Evolutionary conservation across 2,797 vertebrate species (phyloP), one percentile per base, ranked within the genome.

Genomic region (Xerus rutilus): DNA sequence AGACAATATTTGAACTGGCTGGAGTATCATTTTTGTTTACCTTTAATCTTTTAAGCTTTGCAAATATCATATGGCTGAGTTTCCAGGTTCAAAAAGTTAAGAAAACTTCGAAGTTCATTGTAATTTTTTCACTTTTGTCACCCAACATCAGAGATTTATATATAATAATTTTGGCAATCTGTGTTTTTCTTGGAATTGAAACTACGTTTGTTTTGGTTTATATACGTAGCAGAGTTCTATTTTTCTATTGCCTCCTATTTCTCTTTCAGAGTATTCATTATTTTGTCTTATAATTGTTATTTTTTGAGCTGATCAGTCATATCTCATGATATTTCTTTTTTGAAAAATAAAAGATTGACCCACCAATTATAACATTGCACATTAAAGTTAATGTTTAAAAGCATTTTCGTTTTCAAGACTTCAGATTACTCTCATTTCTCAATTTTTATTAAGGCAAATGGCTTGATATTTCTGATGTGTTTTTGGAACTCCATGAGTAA

Each of bases 391-490:
- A 73, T 45, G 8, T 45, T 73, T 65, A 35, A 78, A 90, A 39
- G 47, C 12, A n/a, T 57, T 81, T 77, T 86, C 28, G 35, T 81
- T 91, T 91, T 43, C 9, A 86, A 59, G 11, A 57, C 73, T 81
- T 65, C 54, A 81, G 73, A 70, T 93, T 82, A 49, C 43, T 57
- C 18, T 28, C 54, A 74, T 81, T 59, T 74, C 57, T 74, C 47
- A 74, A 25, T 76, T 65, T 90, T 86, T 91, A 86, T 74, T 91
- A 57, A 86, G 79, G 35, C 49, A 81, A 62, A 73, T 78, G 32
- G 13, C 57, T 91, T 91, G 12, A 18, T 65, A 30, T 94, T 74
- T 79, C 59, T 54, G 70, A 77, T 70, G n/a, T n/a, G 4, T 52
- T 72, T 85, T 78, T 70, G 20, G 15, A 49, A 43, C 45, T 70